These are phyloP conservation scores for Marmota flaviventris DNA, from an alignment of 2,113 vertebrate species.

Conservation along the genomic window DNA sequence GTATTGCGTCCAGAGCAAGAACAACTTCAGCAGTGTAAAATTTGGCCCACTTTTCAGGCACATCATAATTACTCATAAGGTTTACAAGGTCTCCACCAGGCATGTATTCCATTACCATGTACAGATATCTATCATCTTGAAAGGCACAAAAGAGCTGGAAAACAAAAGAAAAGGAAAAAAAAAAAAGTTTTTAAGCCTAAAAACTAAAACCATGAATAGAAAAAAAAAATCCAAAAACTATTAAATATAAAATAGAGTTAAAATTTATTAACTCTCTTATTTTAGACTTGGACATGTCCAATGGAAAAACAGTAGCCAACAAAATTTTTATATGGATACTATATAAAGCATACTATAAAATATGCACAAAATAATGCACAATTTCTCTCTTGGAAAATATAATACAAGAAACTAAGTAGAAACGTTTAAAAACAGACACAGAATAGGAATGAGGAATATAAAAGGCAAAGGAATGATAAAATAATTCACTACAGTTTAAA, in stretches of 20 bases:
- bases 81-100: conserved; percentile 99
- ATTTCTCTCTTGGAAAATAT: conserved; percentile 22
- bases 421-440: background rate
- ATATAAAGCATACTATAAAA: conserved; percentile 9
- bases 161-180: background rate
- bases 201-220: background rate
- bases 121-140: conserved; percentile 98
- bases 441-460: background rate
- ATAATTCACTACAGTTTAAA: background rate
- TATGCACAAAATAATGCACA: conserved; percentile 11
- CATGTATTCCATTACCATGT: conserved; percentile 99
- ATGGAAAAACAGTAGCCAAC: background rate
- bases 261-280: conserved; percentile 54
- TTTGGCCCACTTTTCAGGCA: conserved; percentile 99
- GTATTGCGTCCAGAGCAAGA: conserved; percentile 98
- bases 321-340: conserved; percentile 24
- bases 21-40: conserved; percentile 99
- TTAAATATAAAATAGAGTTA: background rate
- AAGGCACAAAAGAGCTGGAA: conserved; percentile 98
- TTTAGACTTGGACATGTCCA: conserved; percentile 22
- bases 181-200: background rate
- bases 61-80: conserved; percentile 99
- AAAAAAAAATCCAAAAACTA: conserved; percentile 19
- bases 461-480: conserved; percentile 16
- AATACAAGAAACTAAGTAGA: conserved; percentile 28